Evolutionary conservation across 1,140 invertebrate species (phyloP).

Genomic region (Drosophila mauritiana): DNA sequence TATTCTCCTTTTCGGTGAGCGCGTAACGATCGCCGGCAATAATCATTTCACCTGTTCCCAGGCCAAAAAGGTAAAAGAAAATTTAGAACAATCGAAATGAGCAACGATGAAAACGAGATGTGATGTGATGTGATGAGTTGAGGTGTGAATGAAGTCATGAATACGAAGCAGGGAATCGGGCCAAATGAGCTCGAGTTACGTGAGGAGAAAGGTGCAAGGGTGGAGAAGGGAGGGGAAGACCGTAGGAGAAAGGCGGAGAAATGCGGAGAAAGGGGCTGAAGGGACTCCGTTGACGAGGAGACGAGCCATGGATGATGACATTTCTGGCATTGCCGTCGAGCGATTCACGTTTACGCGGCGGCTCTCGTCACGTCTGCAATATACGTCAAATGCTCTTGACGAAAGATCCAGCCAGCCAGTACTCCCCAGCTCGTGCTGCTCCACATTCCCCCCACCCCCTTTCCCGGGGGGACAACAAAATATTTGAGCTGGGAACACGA

Average conservation of each 20-base stretch:
- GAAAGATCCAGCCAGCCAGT: slow-evolving; percentile 37
- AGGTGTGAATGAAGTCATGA: slow-evolving; percentile 57
- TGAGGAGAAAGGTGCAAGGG: slow-evolving; percentile 11
- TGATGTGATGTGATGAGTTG: slow-evolving; percentile 14
- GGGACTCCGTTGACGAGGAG: neutral
- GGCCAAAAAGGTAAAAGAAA: neutral
- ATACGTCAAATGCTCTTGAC: slow-evolving; percentile 82
- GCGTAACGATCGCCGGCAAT: slow-evolving; percentile 92
- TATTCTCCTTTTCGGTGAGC: slow-evolving; percentile 90
- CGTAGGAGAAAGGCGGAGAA: neutral
- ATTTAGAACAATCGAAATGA: slow-evolving; percentile 21
- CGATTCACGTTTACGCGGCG: slow-evolving; percentile 40
- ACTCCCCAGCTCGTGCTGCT: no score
- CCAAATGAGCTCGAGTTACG: slow-evolving; percentile 43
- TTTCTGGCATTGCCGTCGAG: slow-evolving; percentile 39
- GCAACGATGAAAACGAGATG: slow-evolving; percentile 19
- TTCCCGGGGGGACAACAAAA: slow-evolving; percentile 47
- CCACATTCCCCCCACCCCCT: neutral
- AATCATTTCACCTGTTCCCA: slow-evolving; percentile 91
- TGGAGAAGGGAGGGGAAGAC: neutral
- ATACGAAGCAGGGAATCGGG: slow-evolving; percentile 48
- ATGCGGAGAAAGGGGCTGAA: neutral
- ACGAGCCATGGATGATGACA: slow-evolving; percentile 58
- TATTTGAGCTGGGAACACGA: slow-evolving; percentile 78
- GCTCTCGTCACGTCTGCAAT: slow-evolving; percentile 80